Evolutionary conservation across 2,888 invertebrate genomes (phyloP), one percentile per base, ranked within the genome.

Genomic region (Drosophila fulvimacula): DNA sequence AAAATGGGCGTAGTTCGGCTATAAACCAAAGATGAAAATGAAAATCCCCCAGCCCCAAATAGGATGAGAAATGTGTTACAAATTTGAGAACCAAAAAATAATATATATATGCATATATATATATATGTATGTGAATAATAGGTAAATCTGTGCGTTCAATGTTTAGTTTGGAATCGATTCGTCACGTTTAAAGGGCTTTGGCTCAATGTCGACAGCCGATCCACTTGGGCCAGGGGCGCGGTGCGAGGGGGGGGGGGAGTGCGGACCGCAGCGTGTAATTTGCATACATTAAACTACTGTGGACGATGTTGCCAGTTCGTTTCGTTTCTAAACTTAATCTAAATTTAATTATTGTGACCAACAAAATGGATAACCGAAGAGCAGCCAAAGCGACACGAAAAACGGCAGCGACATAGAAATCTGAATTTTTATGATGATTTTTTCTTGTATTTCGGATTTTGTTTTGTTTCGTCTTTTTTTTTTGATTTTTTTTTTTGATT

Each of bases 281-380:
- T 85, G 88, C 85, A 85, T 85, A 89, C 69, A 89, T 85, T 85
- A 89, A 83, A 85, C 84, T 85, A 85, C 84, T 85, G 84, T 85
- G 67, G 79, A 77, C 72, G 68, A 59, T 57, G 66, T 62, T 57
- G 58, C 68, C 67, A 72, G 76, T 63, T 76, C 62, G 85, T 68
- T 67, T 82, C 68, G 85, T 68, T 67, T 82, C 68, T 66, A 70
- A 77, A 77, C 82, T 80, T 88, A 90, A 88, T 88, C 90, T 88
- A 88, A 88, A 88, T 90, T 88, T 88, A 88, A 88, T 88, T 88
- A 90, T 85, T 79, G 81, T 87, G 78, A 83, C 76, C 77, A 89
- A 77, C 81, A 79, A 79, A 84, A 88, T 76, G 63, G 69, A 52
- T 51, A 69, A 59, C 27, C 59, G 24, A 77, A 79, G 59, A 46